Evolutionary conservation across 2,888 invertebrate genomes (phyloP).

Genomic region (Andricus curvator): DNA sequence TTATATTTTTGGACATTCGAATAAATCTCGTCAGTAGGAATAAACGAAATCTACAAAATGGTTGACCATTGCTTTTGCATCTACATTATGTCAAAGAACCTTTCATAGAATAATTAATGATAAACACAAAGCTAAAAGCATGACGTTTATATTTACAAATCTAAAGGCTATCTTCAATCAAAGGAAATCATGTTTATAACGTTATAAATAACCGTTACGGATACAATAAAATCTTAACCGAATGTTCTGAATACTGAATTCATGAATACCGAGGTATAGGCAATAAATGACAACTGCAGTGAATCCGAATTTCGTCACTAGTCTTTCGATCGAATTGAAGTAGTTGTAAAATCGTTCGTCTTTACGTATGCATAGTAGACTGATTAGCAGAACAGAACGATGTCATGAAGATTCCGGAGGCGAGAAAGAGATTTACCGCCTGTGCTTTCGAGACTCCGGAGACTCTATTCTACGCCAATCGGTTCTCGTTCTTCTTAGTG

Average conservation of each 20-base stretch:
- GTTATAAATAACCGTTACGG: neutral
- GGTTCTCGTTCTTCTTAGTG: conserved; percentile 74
- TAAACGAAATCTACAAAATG: no score
- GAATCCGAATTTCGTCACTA: conserved; percentile 14
- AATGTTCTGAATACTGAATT: neutral
- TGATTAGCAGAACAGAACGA: conserved; percentile 38
- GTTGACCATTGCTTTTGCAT: neutral
- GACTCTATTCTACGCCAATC: conserved; percentile 73
- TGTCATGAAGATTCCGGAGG: conserved; percentile 62
- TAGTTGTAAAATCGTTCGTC: conserved; percentile 3
- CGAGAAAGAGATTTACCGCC: conserved; percentile 75
- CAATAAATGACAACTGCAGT: conserved; percentile 9
- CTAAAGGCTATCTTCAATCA: neutral
- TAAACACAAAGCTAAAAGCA: neutral
- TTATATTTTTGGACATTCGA: no score
- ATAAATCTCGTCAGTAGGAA: no score
- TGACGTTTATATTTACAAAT: neutral
- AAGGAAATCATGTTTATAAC: neutral
- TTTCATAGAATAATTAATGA: neutral
- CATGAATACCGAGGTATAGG: neutral
- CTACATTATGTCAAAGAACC: neutral
- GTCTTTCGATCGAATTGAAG: conserved; percentile 15
- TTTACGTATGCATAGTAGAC: neutral
- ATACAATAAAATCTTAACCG: neutral
- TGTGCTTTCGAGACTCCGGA: conserved; percentile 58